Percentiles rank a stretch among this genome's conserved stretches.
These are phyloP conservation scores for Phylloscopus collybita DNA, from an alignment of 2,797 vertebrate genomes.

Conservation along the genomic window DNA sequence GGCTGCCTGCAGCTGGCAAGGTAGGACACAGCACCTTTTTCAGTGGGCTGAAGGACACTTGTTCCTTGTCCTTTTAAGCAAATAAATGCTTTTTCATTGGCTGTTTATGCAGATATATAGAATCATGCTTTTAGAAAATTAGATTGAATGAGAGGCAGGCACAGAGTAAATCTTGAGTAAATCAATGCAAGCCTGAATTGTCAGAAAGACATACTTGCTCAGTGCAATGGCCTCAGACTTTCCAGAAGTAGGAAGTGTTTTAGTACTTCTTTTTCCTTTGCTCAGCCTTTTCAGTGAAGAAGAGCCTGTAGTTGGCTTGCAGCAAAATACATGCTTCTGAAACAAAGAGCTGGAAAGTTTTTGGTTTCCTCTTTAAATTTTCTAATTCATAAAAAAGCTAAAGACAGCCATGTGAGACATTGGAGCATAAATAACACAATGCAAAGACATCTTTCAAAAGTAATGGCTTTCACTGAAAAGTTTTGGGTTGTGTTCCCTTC, in stretches of 20 bases:
- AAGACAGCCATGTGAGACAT: neutral
- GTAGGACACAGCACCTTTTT: neutral
- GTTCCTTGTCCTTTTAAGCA: neutral
- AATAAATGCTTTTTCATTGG: neutral
- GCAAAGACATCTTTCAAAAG: neutral
- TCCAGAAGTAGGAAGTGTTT: neutral
- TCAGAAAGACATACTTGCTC: neutral
- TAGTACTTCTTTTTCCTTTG: neutral
- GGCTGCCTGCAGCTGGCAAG: neutral
- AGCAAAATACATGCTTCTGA: neutral
- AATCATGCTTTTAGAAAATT: neutral
- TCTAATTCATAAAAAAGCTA: neutral
- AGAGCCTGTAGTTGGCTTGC: neutral
- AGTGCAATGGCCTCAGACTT: neutral
- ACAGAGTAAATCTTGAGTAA: neutral
- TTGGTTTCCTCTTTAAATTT: neutral
- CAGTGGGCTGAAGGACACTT: neutral
- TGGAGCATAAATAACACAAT: neutral
- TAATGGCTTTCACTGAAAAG: conserved; percentile 39
- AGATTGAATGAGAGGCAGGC: neutral
- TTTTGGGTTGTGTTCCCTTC: neutral
- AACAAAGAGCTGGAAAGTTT: neutral
- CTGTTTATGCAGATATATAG: neutral
- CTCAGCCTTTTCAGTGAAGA: neutral
- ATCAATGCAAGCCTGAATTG: neutral